Conservation (phyloP, 2,797 vertebrate species). For the Clarias platycephalus region DNA sequence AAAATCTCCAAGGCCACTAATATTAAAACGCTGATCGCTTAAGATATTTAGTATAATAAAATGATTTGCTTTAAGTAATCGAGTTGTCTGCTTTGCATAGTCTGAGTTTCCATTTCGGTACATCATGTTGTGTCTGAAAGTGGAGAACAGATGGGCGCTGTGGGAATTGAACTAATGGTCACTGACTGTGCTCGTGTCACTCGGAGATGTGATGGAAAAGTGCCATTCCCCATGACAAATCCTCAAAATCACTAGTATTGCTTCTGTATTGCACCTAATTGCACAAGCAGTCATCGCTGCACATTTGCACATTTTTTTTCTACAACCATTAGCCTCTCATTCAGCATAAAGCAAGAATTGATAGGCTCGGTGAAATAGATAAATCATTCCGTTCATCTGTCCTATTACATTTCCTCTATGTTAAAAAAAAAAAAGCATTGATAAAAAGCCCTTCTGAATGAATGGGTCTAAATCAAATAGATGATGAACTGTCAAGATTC, state of each 20-base stretch:
- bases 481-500: conserved; percentile 22
- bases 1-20: not conserved
- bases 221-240: not conserved
- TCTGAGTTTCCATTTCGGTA: not conserved
- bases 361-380: not conserved
- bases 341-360: not conserved
- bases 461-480: conserved; percentile 30
- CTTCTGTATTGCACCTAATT: not conserved
- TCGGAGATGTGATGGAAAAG: conserved; percentile 2
- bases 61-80: not conserved
- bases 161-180: conserved; percentile 32
- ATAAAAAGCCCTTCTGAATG: conserved; percentile 7
- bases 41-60: not conserved
- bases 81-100: not conserved
- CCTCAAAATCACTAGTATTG: not conserved
- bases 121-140: not conserved
- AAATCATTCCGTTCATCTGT: not conserved
- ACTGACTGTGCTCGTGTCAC: conserved; percentile 12
- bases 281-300: not conserved
- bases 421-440: not conserved
- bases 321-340: not conserved
- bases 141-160: conserved; percentile 8
- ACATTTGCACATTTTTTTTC: not conserved
- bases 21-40: not conserved
- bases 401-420: not conserved